phyloP scores from a whole-genome alignment of 1,140 invertebrate genomes.

The Drosophila takahashii region DNA sequence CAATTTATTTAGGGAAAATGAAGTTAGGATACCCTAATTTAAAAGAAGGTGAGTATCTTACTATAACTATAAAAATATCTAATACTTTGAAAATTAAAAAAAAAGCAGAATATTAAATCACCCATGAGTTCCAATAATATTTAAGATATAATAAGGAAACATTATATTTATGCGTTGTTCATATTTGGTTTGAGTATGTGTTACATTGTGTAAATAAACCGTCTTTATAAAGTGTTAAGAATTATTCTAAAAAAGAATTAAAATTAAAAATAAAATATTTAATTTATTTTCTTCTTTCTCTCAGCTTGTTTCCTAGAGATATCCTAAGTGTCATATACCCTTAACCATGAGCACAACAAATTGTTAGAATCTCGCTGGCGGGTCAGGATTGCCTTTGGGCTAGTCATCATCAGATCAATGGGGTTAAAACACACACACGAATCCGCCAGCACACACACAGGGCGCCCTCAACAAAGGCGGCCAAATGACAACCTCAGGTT shows the following conservation, averaged over 20 bases:
- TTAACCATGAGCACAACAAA: constrained; percentile 6
- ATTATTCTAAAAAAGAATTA: too few species aligned
- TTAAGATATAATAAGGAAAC: too few species aligned
- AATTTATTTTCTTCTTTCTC: background rate
- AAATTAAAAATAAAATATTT: too few species aligned
- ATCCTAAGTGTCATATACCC: constrained; percentile 2
- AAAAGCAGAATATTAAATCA: too few species aligned
- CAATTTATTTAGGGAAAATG: constrained; percentile 32
- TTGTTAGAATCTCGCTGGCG: constrained; percentile 24
- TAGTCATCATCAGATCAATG: constrained; percentile 68
- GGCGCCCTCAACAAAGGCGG: constrained; percentile 55
- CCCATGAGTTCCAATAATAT: too few species aligned
- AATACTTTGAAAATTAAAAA: background rate
- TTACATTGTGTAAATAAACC: too few species aligned
- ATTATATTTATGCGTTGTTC: too few species aligned
- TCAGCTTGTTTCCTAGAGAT: background rate
- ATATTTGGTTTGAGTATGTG: too few species aligned
- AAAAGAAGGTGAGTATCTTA: background rate
- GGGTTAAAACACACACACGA: constrained; percentile 32
- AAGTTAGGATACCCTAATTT: constrained; percentile 37
- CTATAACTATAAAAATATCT: background rate
- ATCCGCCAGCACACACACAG: background rate
- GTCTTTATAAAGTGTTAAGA: too few species aligned
- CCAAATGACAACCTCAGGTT: constrained; percentile 70
- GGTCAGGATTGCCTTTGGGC: constrained; percentile 50